phyloP scores from a whole-genome alignment of 2,888 invertebrate genomes.

The Ethmia dodecea region DNA sequence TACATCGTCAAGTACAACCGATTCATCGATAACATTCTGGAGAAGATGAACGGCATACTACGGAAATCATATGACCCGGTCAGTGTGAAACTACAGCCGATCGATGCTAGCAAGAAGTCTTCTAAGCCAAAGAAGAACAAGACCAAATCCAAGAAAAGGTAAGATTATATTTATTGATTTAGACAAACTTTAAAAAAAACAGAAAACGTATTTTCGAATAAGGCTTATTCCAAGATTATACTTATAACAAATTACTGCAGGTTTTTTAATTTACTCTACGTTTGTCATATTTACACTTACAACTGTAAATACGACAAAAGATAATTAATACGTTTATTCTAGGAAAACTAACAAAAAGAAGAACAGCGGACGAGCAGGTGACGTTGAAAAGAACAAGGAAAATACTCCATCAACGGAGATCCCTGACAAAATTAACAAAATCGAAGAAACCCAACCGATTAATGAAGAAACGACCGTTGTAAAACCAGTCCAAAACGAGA shows the following conservation, averaged over 20 bases:
- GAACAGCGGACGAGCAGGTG: conserved; percentile 49
- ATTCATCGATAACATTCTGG: conserved; percentile 89
- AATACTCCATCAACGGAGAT: conserved; percentile 28
- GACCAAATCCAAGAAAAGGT: conserved; percentile 28
- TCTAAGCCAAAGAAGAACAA: conserved; percentile 69
- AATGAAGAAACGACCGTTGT: conserved; percentile 30
- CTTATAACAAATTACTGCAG: no score
- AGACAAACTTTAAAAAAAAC: no score
- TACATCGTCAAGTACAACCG: conserved; percentile 90
- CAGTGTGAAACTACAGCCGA: conserved; percentile 83
- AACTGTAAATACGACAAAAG: no score
- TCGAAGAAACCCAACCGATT: conserved; percentile 31
- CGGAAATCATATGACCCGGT: conserved; percentile 90
- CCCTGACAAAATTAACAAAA: conserved; percentile 29
- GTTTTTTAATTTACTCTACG: no score
- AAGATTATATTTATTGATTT: not conserved
- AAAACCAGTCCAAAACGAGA: conserved; percentile 23
- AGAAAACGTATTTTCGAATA: no score
- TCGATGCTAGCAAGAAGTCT: conserved; percentile 71
- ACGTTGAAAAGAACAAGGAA: conserved; percentile 28
- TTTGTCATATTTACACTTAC: no score
- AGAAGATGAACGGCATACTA: conserved; percentile 88
- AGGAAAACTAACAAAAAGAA: conserved; percentile 65
- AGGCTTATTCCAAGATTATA: no score
- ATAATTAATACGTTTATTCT: conserved; percentile 5